Conservation (phyloP, 2,888 invertebrate genomes). For the Sinohyriopsis cumingii region DNA sequence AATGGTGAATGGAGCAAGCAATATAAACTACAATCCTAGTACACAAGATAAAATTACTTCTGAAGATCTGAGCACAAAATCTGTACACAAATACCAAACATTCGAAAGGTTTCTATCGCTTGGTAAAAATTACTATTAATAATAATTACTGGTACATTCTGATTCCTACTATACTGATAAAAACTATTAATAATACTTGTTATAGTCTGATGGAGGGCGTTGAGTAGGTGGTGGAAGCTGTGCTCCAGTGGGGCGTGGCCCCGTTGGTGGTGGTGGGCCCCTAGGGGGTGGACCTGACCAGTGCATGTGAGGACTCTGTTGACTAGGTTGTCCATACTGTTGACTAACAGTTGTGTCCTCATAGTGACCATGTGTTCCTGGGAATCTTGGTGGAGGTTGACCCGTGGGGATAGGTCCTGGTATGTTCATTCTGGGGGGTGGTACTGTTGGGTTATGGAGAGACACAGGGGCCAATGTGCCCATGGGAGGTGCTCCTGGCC, state of each 20-base stretch:
- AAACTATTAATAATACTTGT: constrained; percentile 38
- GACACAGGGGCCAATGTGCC: background rate
- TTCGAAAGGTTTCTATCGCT: too few relatives aligned
- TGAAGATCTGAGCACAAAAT: too few relatives aligned
- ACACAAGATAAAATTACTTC: too few relatives aligned
- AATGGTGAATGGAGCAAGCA: too few relatives aligned
- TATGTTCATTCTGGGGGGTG: constrained; percentile 30
- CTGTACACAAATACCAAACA: too few relatives aligned
- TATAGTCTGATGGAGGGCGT: constrained; percentile 44
- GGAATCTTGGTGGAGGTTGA: constrained; percentile 29
- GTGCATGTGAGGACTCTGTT: constrained; percentile 28
- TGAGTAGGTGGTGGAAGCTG: constrained; percentile 32
- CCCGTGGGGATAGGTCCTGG: constrained; percentile 31
- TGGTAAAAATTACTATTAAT: too few relatives aligned
- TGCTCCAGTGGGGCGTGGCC: constrained; percentile 14
- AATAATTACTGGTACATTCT: too few relatives aligned
- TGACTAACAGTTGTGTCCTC: constrained; percentile 31
- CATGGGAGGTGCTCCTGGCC: constrained; percentile 5
- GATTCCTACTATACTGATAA: too few relatives aligned
- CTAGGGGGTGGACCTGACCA: constrained; percentile 39
- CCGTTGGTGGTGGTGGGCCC: constrained; percentile 27
- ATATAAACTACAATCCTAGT: too few relatives aligned
- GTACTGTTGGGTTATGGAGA: constrained; percentile 14
- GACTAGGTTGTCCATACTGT: constrained; percentile 15
- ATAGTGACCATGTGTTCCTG: constrained; percentile 35